A percentile compares a stretch with the other conserved stretches of the same genome.
Evolutionary conservation across 2,113 vertebrate genomes (phyloP).

Genomic region (Erpornis zantholeuca): DNA sequence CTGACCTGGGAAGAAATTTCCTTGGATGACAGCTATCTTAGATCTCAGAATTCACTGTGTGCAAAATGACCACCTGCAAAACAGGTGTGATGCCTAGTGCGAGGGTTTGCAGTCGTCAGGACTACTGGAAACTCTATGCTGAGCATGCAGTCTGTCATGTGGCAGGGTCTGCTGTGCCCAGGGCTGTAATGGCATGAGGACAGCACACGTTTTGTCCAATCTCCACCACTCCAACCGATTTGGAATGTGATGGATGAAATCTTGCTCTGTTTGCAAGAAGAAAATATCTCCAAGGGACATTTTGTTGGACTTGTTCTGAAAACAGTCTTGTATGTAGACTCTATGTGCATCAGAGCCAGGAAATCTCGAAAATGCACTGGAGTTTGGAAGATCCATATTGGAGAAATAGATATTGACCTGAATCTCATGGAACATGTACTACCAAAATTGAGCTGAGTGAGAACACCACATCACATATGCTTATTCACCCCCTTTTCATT

Average conservation of each 20-base stretch:
- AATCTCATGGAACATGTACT: not conserved
- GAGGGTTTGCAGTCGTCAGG: not conserved
- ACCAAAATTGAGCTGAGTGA: not conserved
- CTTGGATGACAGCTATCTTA: not conserved
- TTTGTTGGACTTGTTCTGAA: not conserved
- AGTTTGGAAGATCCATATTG: not conserved
- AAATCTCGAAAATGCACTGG: not conserved
- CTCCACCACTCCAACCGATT: not conserved
- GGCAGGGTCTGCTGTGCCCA: rapidly evolving
- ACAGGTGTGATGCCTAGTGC: rapidly evolving
- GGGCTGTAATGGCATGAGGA: not conserved
- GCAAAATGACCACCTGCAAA: not conserved
- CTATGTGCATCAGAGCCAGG: not conserved
- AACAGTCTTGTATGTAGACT: not conserved
- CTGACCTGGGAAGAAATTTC: not conserved
- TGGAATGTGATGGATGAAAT: not conserved
- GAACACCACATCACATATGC: not conserved
- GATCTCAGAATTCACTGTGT: not conserved
- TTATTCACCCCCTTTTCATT: not conserved
- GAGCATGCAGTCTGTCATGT: not conserved
- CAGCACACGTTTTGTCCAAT: not conserved
- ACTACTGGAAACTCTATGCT: not conserved
- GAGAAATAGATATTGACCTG: not conserved
- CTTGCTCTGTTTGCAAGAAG: not conserved
- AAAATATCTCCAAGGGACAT: not conserved